These are phyloP conservation scores for Gymnothorax javanicus DNA, from an alignment of 2,797 vertebrate genomes.

Conservation along the genomic window DNA sequence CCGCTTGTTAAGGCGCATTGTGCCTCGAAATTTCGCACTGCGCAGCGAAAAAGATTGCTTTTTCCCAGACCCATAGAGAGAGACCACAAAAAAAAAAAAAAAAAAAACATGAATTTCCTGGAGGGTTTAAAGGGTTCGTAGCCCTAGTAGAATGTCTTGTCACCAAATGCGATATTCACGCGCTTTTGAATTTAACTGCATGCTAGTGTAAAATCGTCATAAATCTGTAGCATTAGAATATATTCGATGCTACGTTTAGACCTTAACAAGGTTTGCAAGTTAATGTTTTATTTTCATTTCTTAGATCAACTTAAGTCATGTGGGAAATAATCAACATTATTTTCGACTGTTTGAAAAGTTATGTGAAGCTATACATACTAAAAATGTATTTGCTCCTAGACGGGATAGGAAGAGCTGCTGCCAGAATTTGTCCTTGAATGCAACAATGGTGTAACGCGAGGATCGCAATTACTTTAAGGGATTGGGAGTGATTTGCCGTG, in stretches of 20 bases:
- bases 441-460: slow-evolving; percentile 24
- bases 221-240: not conserved
- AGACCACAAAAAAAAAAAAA: slow-evolving; percentile 37
- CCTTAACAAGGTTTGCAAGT: not conserved
- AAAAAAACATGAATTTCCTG: not conserved
- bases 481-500: slow-evolving; percentile 10
- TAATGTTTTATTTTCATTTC: not conserved
- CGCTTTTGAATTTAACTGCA: not conserved
- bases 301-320: not conserved
- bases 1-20: slow-evolving; percentile 48
- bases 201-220: not conserved
- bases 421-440: slow-evolving; percentile 9
- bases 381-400: not conserved
- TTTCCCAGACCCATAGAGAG: slow-evolving; percentile 60
- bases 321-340: not conserved
- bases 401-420: not conserved
- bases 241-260: not conserved
- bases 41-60: slow-evolving; percentile 43
- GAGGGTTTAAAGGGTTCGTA: not conserved
- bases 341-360: not conserved
- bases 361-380: not conserved
- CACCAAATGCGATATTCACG: not conserved
- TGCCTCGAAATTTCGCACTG: slow-evolving; percentile 37
- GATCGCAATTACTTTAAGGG: slow-evolving; percentile 19
- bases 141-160: not conserved